Evolutionary conservation across 2,888 invertebrate species (phyloP).

Genomic region (Cynaeus angustus): DNA sequence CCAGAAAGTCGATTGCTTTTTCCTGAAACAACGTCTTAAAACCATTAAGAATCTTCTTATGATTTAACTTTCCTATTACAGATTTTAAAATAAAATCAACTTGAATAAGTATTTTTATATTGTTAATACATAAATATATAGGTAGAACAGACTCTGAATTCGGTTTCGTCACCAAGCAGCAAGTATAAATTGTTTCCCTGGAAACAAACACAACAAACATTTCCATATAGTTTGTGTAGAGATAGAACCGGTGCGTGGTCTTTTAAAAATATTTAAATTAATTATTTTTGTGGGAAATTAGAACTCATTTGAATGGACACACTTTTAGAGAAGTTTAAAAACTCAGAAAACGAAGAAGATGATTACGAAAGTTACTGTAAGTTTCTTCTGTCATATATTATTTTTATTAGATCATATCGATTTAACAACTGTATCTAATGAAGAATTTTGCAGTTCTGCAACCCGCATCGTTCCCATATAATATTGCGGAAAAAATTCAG

Average conservation of each 20-base stretch:
- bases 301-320: constrained; percentile 28
- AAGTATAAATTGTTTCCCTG: constrained; percentile 37
- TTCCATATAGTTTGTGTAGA: constrained; percentile 30
- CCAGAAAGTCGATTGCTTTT: no score
- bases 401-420: constrained; percentile 22
- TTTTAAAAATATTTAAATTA: constrained; percentile 41
- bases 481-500: constrained; percentile 74
- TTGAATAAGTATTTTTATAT: no score
- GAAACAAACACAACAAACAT: constrained; percentile 39
- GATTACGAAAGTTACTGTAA: constrained; percentile 52
- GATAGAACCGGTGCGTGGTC: background rate
- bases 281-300: constrained; percentile 24
- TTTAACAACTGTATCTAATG: constrained; percentile 42
- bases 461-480: constrained; percentile 74
- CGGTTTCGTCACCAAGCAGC: background rate
- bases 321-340: constrained; percentile 25
- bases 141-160: no score
- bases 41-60: no score
- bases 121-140: no score
- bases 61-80: no score
- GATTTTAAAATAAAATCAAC: no score
- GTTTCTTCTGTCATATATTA: constrained; percentile 14
- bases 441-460: constrained; percentile 67
- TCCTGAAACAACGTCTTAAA: no score
- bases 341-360: constrained; percentile 47